Conservation (phyloP, 2,888 invertebrate species). For the Leptinotarsa juncta region DNA sequence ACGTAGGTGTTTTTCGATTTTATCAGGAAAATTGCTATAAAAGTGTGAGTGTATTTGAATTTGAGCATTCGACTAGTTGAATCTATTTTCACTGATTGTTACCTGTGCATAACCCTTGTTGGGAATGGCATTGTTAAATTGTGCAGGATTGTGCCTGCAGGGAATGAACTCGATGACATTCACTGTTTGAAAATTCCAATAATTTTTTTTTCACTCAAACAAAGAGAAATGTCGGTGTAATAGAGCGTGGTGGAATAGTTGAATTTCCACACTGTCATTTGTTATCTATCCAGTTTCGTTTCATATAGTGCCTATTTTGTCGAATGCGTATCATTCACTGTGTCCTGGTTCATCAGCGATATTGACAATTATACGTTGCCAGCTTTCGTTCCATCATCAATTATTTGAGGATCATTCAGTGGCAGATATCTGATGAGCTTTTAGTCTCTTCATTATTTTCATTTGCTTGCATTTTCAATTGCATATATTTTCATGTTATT, state of each 20-base stretch:
- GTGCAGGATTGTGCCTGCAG: constrained; percentile 2
- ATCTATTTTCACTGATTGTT: constrained; percentile 3
- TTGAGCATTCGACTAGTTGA: constrained; percentile 9
- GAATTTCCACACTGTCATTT: neutral
- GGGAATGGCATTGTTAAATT: neutral
- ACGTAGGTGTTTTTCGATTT: no score
- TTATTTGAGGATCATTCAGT: neutral
- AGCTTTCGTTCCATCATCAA: neutral
- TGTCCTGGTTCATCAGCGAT: neutral
- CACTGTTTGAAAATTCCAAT: neutral
- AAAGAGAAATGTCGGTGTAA: neutral
- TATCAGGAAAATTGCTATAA: no score
- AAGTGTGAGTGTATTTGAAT: constrained; percentile 16
- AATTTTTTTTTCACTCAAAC: neutral
- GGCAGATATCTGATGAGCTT: no score
- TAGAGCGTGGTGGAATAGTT: neutral
- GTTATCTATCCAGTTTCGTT: neutral
- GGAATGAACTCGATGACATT: neutral
- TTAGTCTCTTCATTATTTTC: no score
- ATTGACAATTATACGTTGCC: neutral
- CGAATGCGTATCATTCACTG: neutral
- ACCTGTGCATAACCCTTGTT: neutral
- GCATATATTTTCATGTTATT: no score
- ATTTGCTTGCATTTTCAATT: no score
- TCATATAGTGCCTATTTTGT: neutral